phyloP scores from a whole-genome alignment of 2,113 vertebrate genomes.

The Zosterops hypoxanthus region DNA sequence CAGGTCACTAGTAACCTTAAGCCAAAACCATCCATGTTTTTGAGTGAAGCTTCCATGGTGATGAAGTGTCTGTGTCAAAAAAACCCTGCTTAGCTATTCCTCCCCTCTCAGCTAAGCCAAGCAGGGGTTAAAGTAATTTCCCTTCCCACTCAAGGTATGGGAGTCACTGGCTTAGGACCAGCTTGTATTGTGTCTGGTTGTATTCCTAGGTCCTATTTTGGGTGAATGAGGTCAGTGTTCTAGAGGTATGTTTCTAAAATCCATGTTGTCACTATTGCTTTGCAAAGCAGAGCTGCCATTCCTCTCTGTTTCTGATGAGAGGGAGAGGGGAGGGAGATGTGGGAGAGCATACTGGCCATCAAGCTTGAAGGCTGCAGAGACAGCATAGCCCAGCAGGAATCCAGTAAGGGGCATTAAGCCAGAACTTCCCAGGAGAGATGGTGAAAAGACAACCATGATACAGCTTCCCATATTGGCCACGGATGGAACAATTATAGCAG shows the following conservation, averaged over 20 bases:
- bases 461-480: conserved; percentile 56
- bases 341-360: conserved; percentile 68
- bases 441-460: conserved; percentile 72
- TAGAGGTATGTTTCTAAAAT: background rate
- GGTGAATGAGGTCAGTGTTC: background rate
- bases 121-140: background rate
- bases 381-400: conserved; percentile 78
- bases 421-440: conserved; percentile 71
- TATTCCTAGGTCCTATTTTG: background rate
- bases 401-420: conserved; percentile 83
- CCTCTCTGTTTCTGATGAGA: background rate
- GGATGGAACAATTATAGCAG: conserved; percentile 61
- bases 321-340: background rate
- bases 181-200: background rate
- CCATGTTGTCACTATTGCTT: background rate
- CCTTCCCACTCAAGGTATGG: background rate
- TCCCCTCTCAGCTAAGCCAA: background rate
- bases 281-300: background rate
- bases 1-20: background rate
- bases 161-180: background rate
- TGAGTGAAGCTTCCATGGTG: background rate
- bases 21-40: background rate
- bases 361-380: conserved; percentile 77
- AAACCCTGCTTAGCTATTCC: background rate
- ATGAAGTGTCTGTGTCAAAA: background rate